Percentiles rank a stretch among this genome's conserved stretches.
Evolutionary conservation across 2,113 vertebrate species (phyloP).

Genomic region (Catagonus wagneri): DNA sequence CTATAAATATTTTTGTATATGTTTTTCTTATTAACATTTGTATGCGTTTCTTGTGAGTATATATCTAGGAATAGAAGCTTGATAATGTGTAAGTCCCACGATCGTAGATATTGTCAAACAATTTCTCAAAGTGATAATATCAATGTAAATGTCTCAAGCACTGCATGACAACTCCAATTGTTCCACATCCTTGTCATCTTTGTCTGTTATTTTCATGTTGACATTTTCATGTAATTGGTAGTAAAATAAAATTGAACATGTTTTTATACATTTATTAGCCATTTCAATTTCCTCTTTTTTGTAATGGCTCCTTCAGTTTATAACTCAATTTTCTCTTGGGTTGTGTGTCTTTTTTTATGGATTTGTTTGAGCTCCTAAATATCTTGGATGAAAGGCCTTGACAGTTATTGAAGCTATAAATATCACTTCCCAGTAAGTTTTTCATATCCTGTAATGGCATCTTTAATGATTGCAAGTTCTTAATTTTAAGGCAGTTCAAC

Average conservation of each 20-base stretch:
- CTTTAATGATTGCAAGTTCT: neutral
- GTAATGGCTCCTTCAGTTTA: neutral
- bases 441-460: neutral
- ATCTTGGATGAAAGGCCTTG: neutral
- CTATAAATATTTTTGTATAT: neutral
- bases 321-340: neutral
- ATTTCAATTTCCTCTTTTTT: neutral
- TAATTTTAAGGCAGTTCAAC: neutral
- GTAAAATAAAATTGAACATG: neutral
- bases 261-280: neutral
- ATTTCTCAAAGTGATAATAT: neutral
- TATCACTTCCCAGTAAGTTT: neutral
- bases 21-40: neutral
- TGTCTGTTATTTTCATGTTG: neutral
- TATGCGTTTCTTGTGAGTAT: neutral
- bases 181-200: neutral
- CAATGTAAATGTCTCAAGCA: neutral
- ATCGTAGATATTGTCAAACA: neutral
- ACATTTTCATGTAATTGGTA: neutral
- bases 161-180: neutral
- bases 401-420: neutral
- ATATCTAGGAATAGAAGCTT: neutral
- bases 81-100: neutral
- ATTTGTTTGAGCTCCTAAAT: neutral
- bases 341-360: neutral